Conservation (phyloP, 92 coral and sea anemone genomes). For the Epizoanthus fatuus region DNA sequence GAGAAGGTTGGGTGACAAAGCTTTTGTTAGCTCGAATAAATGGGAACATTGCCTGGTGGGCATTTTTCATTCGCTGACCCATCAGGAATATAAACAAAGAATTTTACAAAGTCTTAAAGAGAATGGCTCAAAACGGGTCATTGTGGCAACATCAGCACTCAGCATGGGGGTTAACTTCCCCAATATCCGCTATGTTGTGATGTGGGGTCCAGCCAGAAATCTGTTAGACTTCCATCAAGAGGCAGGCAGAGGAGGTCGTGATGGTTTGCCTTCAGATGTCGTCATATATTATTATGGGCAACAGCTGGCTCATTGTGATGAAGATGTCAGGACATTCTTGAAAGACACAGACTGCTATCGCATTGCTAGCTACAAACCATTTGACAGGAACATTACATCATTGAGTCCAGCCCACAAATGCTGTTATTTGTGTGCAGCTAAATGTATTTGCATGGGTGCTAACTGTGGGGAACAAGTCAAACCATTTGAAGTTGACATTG, state of each 20-base stretch:
- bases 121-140: conserved; percentile 46
- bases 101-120: conserved; percentile 27
- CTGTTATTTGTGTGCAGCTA: conserved; percentile 31
- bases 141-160: conserved; percentile 59
- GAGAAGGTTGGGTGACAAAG: conserved; percentile 42
- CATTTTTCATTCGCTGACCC: conserved; percentile 61
- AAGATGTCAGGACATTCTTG: conserved; percentile 55
- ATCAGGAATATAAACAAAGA: conserved; percentile 59
- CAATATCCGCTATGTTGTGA: conserved; percentile 48
- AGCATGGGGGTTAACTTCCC: conserved; percentile 77
- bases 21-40: conserved; percentile 42
- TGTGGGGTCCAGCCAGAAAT: conserved; percentile 59
- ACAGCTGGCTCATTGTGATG: conserved; percentile 65
- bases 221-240: conserved; percentile 72
- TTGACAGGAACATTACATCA: conserved; percentile 41
- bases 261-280: conserved; percentile 60
- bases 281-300: conserved; percentile 54
- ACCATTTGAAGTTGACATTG: conserved; percentile 8
- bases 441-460: conserved; percentile 9
- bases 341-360: conserved; percentile 56
- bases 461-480: conserved; percentile 16
- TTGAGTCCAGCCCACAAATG: conserved; percentile 12
- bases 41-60: conserved; percentile 57
- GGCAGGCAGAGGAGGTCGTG: conserved; percentile 72
- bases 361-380: conserved; percentile 36